These are phyloP conservation scores for Gavia stellata DNA, from an alignment of 2,113 vertebrate genomes.

Conservation along the genomic window DNA sequence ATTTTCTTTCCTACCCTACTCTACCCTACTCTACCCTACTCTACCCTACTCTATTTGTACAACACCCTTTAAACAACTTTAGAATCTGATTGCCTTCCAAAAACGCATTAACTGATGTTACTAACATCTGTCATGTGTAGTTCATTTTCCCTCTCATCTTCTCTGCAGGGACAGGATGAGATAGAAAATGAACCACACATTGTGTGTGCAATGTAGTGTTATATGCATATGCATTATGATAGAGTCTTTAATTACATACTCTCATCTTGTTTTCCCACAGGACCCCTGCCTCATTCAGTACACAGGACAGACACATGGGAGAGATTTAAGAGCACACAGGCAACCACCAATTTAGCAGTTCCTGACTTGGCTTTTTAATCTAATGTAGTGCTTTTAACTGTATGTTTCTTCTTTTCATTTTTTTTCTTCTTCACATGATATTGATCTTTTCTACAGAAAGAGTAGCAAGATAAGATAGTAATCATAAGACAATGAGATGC, in stretches of 20 bases:
- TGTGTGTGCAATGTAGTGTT: slow-evolving; percentile 51
- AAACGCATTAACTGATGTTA: slow-evolving; percentile 33
- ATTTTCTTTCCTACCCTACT: no score
- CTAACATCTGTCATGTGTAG: slow-evolving; percentile 52
- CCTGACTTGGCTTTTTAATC: background rate
- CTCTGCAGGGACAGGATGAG: slow-evolving; percentile 54
- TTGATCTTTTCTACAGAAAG: background rate
- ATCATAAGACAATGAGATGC: background rate
- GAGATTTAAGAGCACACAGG: slow-evolving; percentile 3
- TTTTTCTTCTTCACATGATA: background rate
- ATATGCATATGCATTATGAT: slow-evolving; percentile 59
- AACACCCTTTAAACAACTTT: background rate
- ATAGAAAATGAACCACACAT: slow-evolving; percentile 53
- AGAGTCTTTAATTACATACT: slow-evolving; percentile 60
- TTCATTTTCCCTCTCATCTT: slow-evolving; percentile 53
- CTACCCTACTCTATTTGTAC: background rate
- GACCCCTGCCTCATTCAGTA: slow-evolving; percentile 11
- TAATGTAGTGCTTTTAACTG: background rate
- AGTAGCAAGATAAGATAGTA: background rate
- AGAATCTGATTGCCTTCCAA: slow-evolving; percentile 7
- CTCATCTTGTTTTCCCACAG: slow-evolving; percentile 58
- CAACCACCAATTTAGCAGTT: background rate
- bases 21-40: background rate
- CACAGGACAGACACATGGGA: slow-evolving; percentile 33
- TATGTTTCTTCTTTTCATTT: background rate